Evolutionary conservation across 2,888 invertebrate genomes (phyloP).

Genomic region (Platycheirus albimanus): DNA sequence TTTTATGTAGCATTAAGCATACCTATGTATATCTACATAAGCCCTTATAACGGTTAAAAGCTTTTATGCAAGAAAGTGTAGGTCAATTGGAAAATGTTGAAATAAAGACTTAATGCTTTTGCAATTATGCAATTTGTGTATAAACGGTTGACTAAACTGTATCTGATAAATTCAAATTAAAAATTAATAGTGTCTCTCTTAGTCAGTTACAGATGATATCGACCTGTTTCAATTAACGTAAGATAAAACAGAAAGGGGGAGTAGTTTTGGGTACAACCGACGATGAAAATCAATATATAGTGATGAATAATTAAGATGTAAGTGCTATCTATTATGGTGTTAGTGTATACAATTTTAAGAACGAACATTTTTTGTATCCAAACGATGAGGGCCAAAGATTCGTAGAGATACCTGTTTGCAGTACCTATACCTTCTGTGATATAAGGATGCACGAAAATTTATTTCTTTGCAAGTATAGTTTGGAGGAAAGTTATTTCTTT

Average conservation of each 20-base stretch:
- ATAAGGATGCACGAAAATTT: neutral
- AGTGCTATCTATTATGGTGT: too few relatives aligned
- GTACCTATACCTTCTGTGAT: neutral
- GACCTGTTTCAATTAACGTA: constrained; percentile 23
- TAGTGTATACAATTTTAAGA: neutral
- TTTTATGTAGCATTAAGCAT: too few relatives aligned
- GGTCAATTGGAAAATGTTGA: constrained; percentile 62
- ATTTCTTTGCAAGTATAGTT: constrained; percentile 4
- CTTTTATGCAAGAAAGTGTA: constrained; percentile 30
- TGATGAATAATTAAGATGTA: constrained; percentile 21
- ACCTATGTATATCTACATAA: constrained; percentile 33
- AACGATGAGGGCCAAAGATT: neutral
- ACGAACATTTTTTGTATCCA: neutral
- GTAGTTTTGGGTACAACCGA: neutral
- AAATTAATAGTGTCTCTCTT: neutral
- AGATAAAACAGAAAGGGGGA: neutral
- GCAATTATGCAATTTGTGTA: constrained; percentile 29
- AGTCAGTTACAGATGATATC: constrained; percentile 13
- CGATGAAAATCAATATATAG: neutral
- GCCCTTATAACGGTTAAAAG: constrained; percentile 7
- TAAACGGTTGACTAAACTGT: constrained; percentile 34
- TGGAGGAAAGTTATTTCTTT: neutral
- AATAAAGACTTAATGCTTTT: constrained; percentile 15
- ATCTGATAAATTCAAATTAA: constrained; percentile 32
- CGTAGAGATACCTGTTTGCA: neutral